Evolutionary conservation across 2,113 vertebrate genomes (phyloP).

Genomic region (Thalassoma bifasciatum): DNA sequence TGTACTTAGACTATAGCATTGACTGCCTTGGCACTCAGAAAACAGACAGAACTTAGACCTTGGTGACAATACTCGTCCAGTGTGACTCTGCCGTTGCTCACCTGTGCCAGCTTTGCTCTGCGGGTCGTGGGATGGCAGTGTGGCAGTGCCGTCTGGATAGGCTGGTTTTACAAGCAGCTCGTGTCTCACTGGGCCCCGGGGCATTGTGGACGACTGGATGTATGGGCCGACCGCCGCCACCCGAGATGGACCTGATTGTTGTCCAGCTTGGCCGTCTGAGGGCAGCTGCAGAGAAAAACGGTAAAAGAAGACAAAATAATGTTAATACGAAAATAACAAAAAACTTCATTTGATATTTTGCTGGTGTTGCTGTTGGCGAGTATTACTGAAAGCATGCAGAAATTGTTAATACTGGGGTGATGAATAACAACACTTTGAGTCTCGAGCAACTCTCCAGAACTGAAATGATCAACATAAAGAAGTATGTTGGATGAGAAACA

Average conservation of each 20-base stretch:
- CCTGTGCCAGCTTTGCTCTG: constrained; percentile 68
- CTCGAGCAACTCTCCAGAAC: neutral
- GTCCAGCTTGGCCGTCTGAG: constrained; percentile 81
- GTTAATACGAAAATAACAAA: neutral
- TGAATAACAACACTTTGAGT: neutral
- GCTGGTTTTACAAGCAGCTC: constrained; percentile 92
- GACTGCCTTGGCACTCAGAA: no score
- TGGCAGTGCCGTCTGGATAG: constrained; percentile 86
- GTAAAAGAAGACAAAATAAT: neutral
- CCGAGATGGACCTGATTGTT: constrained; percentile 85
- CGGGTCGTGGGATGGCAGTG: constrained; percentile 83
- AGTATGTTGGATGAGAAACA: neutral
- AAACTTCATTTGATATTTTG: neutral
- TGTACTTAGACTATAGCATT: no score
- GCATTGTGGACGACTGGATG: constrained; percentile 97
- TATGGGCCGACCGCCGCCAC: constrained; percentile 98
- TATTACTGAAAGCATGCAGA: constrained; percentile 8
- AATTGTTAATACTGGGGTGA: neutral
- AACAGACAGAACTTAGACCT: no score
- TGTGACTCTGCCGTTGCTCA: constrained; percentile 26
- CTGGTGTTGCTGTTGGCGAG: neutral
- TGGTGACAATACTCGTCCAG: neutral
- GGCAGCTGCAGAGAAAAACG: constrained; percentile 81
- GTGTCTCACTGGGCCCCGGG: constrained; percentile 87
- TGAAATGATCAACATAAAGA: neutral